Evolutionary conservation across 92 coral and sea anemone species (phyloP), one percentile per base, ranked within the genome.

Genomic region (Muricea muricata): DNA sequence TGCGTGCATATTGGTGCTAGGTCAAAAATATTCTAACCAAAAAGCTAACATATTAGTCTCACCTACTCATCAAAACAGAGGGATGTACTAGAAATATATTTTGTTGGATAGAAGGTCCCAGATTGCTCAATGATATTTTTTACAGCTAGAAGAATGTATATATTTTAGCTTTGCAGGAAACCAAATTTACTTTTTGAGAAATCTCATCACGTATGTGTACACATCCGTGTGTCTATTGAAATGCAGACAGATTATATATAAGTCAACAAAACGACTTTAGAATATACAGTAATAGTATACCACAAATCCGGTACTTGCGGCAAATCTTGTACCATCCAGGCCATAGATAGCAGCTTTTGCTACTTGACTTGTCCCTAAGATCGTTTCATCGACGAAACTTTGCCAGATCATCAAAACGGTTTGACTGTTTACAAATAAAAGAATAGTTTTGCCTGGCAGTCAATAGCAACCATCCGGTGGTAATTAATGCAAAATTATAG

Each of bases 271-370:
- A 18, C 26, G 5, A 25, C 60, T 52, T 3, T 45, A 52, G 18
- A 52, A n/a, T n/a, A 52, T 52, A 52, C 1, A 45, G 23, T 52
- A 52, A 68, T 17, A 26, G 32, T 95, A 41, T 33, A 95, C 98
- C 95, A 93, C 95, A 86, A 95, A 95, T 12, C 94, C 98, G 10
- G 93, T 83, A 54, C 98, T 95, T 3, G 95, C 88, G 0, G 97
- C 98, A 52, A 90, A 95, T 68, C 97, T 46, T 29, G 79, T 81
- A n/a, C 98, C 98, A 63, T 93, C 93, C 35, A 95, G 76, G 17
- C 98, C 98, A 65, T 95, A 97, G 54, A 95, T 95, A 29, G 98
- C 88, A 25, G 98, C 98, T 78, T 91, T 95, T 13, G 97, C 93
- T 14, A 95, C 98, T 81, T 95, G 98, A 71, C 98, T 94, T 61